These are phyloP conservation scores for Halictus quadricinctus DNA, from an alignment of 2,888 invertebrate genomes.

Conservation along the genomic window DNA sequence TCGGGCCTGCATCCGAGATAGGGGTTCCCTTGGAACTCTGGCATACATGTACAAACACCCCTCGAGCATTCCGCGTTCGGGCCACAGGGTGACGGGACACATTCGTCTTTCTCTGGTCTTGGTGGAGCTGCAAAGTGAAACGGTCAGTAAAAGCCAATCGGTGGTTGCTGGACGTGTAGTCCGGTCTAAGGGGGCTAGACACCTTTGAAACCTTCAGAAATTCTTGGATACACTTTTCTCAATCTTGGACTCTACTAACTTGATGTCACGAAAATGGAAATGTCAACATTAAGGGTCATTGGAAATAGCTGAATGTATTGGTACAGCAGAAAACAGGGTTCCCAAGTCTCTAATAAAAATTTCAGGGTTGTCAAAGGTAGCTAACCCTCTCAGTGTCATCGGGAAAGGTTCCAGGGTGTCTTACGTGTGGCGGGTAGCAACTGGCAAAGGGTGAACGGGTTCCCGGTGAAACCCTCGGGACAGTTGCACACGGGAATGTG, in stretches of 20 bases:
- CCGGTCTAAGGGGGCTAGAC: not conserved
- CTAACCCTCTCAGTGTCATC: not conserved
- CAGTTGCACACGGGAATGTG: conserved; percentile 84
- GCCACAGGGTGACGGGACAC: conserved; percentile 89
- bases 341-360: too few relatives aligned
- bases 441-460: conserved; percentile 80
- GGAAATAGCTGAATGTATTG: too few relatives aligned
- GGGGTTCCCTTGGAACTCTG: conserved; percentile 83
- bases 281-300: too few relatives aligned
- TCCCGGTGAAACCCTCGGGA: conserved; percentile 82
- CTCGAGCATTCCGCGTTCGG: conserved; percentile 78
- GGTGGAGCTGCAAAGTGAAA: conserved; percentile 76
- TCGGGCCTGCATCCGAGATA: conserved; percentile 90
- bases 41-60: conserved; percentile 82
- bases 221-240: too few relatives aligned
- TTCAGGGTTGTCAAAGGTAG: not conserved
- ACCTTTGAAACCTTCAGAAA: not conserved
- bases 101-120: conserved; percentile 83
- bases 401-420: conserved; percentile 12
- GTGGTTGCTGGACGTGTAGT: not conserved
- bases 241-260: too few relatives aligned
- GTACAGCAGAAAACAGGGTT: too few relatives aligned
- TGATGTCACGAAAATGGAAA: too few relatives aligned
- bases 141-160: conserved; percentile 84
- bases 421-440: conserved; percentile 76